Base-by-base conservation (phyloP, 2,888 invertebrate species). In the Acanthacorydalis orientalis region DNA sequence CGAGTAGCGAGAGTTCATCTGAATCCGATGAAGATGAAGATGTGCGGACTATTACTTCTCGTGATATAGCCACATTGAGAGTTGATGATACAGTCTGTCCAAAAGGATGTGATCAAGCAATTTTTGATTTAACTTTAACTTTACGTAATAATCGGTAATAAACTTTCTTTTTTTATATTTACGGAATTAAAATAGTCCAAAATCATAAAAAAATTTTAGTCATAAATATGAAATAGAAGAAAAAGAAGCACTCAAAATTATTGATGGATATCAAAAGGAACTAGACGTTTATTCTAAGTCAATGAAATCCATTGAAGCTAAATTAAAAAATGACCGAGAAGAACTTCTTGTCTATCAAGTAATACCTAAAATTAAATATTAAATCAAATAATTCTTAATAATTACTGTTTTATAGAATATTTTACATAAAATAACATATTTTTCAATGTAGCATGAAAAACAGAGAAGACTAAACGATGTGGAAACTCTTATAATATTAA, bases 391-490 rank as follows among this genome's bases (percentile, higher is more conserved):
- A 46, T 31, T 35, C 31, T 32, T 31, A 40, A n/a, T n/a, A n/a
- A n/a, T n/a, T n/a, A n/a, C n/a, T n/a, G n/a, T n/a, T n/a, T n/a
- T n/a, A n/a, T n/a, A n/a, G n/a, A 31, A 44, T 11, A 31, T 45
- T 14, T 41, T 9, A 34, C 16, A 14, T 42, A 14, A 34, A 42
- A 31, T 43, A 23, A 40, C 7, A 40, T 50, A 8, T 40, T 31
- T 9, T 40, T 43, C 10, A 41, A 42, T 46, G n/a, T 56, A 86
- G 82, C 68, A 74, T 57, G 75, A 80, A 60, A 78, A 84, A 63
- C 90, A 90, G 63, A 72, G 71, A 50, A 73, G 80, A 59, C 64
- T 92, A 59, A 91, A 91, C 58, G 78, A 86, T 48, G 77, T 91
- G 2, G 76, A 81, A 45, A 72, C 77, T 49, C 74, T 80, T 3